Evolutionary conservation across 2,888 invertebrate species (phyloP).

Genomic region (Dynastes tityus): DNA sequence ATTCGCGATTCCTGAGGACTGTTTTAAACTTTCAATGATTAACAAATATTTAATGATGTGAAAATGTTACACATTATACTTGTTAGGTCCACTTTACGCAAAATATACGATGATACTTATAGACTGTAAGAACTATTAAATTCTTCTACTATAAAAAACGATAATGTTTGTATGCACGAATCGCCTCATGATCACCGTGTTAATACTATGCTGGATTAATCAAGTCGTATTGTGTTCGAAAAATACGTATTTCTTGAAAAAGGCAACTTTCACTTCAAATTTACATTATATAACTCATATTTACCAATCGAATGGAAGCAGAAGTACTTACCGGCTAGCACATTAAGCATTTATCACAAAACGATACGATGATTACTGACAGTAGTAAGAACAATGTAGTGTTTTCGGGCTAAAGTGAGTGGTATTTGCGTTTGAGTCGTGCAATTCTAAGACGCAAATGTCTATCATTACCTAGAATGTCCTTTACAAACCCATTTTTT

Average conservation of each 20-base stretch:
- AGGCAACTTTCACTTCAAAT: conserved; percentile 47
- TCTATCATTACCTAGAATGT: conserved; percentile 23
- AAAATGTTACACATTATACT: conserved; percentile 39
- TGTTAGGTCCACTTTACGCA: conserved; percentile 33
- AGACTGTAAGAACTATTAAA: background rate
- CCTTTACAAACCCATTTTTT: background rate
- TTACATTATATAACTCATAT: conserved; percentile 43
- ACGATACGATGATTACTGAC: conserved; percentile 16
- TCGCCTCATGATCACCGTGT: background rate
- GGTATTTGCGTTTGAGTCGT: conserved; percentile 8
- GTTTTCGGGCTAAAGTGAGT: conserved; percentile 13
- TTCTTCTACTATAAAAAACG: background rate
- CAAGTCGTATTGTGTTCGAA: conserved; percentile 21
- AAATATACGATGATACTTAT: background rate
- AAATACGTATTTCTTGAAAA: conserved; percentile 39
- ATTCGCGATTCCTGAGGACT: background rate
- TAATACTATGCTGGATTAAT: conserved; percentile 33
- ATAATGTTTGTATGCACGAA: conserved; percentile 18
- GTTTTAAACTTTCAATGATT: conserved; percentile 38
- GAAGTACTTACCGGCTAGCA: conserved; percentile 13
- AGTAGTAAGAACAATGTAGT: conserved; percentile 12
- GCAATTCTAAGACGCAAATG: background rate
- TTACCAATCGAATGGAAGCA: conserved; percentile 40
- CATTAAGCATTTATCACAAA: conserved; percentile 23
- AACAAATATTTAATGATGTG: conserved; percentile 20